Conservation (phyloP, 2,113 vertebrate genomes). For the Triplophysa tibetana region DNA sequence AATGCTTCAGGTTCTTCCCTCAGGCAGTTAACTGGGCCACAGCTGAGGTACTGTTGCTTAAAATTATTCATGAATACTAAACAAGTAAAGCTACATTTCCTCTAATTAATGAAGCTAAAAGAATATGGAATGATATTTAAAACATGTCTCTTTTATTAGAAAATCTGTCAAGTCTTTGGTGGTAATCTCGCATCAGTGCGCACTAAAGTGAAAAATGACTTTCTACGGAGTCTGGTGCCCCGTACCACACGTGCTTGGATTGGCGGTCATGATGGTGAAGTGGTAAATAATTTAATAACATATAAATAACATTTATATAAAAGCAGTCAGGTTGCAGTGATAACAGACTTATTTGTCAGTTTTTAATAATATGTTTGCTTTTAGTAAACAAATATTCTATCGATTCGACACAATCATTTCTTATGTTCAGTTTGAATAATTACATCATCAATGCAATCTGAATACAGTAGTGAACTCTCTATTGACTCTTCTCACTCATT, state of each 20-base stretch:
- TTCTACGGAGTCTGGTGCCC: not conserved
- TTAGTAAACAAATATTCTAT: too few relatives aligned
- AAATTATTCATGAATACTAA: not conserved
- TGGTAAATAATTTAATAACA: not conserved
- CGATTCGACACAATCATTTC: too few relatives aligned
- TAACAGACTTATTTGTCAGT: too few relatives aligned
- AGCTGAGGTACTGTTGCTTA: not conserved
- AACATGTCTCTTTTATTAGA: not conserved
- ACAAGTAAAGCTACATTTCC: too few relatives aligned
- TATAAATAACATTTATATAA: too few relatives aligned
- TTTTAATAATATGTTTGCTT: too few relatives aligned
- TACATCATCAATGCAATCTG: not conserved
- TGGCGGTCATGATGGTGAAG: not conserved
- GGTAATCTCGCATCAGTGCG: not conserved
- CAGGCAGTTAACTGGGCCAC: not conserved
- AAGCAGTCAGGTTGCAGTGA: too few relatives aligned
- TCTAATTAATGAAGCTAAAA: too few relatives aligned
- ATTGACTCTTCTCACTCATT: not conserved
- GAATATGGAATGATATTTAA: not conserved
- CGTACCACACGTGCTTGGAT: not conserved
- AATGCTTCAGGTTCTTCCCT: not conserved
- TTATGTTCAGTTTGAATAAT: too few relatives aligned
- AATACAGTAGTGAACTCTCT: not conserved
- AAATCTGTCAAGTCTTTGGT: not conserved
- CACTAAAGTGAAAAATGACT: not conserved